A percentile compares a stretch with the other conserved stretches of the same genome.
Evolutionary conservation across 2,113 vertebrate species (phyloP).

Genomic region (Ophthalmolycus amberensis): DNA sequence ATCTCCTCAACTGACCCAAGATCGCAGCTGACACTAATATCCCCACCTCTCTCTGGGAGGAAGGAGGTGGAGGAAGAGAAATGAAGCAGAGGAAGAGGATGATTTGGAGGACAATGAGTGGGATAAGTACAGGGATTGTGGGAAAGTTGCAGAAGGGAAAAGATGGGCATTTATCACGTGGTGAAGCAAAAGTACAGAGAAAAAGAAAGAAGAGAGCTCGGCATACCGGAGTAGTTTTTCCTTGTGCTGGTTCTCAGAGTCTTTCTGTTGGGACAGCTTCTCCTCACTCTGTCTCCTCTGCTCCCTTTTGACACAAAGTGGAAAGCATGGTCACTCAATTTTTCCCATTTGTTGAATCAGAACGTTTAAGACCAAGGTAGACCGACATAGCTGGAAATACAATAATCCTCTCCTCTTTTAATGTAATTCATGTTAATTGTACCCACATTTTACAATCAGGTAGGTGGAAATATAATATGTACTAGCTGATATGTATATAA

Average conservation of each 20-base stretch:
- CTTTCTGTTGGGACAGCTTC: slow-evolving; percentile 81
- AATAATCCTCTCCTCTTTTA: background rate
- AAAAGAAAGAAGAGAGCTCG: slow-evolving; percentile 6
- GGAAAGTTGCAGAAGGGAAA: slow-evolving; percentile 38
- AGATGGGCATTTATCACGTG: slow-evolving; percentile 14
- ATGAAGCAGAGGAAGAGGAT: slow-evolving; percentile 29
- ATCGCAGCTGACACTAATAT: slow-evolving; percentile 59
- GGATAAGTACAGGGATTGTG: slow-evolving; percentile 32
- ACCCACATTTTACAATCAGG: slow-evolving; percentile 24
- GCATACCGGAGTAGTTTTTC: slow-evolving; percentile 84
- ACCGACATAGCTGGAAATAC: background rate
- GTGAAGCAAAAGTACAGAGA: background rate
- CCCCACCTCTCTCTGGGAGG: slow-evolving; percentile 40
- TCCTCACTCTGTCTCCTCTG: slow-evolving; percentile 83
- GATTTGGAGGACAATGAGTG: slow-evolving; percentile 42
- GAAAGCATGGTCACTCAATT: slow-evolving; percentile 20
- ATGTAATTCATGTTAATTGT: slow-evolving; percentile 9
- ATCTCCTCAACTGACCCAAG: slow-evolving; percentile 71
- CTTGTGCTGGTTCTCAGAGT: slow-evolving; percentile 81
- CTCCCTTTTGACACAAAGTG: slow-evolving; percentile 79
- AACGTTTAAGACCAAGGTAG: slow-evolving; percentile 1
- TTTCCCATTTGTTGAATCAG: slow-evolving; percentile 22
- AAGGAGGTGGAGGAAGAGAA: slow-evolving; percentile 35
- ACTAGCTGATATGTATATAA: background rate
- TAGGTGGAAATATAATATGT: slow-evolving; percentile 29